Conservation (phyloP, 2,888 invertebrate genomes). For the Octonoba sinensis region DNA sequence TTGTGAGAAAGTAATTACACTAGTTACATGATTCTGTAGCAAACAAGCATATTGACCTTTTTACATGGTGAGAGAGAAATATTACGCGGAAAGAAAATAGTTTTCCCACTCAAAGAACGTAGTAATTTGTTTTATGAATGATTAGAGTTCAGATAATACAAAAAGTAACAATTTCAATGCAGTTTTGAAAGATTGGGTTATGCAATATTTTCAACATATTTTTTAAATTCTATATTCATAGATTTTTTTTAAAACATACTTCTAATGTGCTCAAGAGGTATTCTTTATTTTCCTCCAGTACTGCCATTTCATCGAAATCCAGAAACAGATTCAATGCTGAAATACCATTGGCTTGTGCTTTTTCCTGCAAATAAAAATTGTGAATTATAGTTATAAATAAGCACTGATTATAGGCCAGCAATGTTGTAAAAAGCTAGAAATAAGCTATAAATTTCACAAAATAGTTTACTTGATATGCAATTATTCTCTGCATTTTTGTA, state of each 20-base stretch:
- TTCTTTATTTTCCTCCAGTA: conserved; percentile 81
- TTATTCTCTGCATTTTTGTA: too few species aligned
- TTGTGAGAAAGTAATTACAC: neutral
- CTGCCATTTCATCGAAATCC: conserved; percentile 88
- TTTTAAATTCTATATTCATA: too few species aligned
- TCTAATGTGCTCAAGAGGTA: conserved; percentile 89
- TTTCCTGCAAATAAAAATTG: conserved; percentile 74
- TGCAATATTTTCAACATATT: neutral
- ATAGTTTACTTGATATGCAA: too few species aligned
- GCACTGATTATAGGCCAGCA: neutral
- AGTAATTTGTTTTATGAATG: too few species aligned
- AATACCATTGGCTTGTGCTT: conserved; percentile 81
- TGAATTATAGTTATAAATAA: neutral
- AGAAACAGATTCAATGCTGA: conserved; percentile 85
- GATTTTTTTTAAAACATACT: conserved; percentile 66
- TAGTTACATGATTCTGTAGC: too few species aligned
- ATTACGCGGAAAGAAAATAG: too few species aligned
- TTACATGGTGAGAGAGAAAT: too few species aligned
- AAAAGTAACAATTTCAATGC: neutral
- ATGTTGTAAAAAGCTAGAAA: too few species aligned
- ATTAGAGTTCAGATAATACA: too few species aligned
- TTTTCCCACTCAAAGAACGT: too few species aligned
- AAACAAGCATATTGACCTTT: too few species aligned
- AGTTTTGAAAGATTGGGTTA: neutral
- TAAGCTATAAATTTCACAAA: too few species aligned